Conservation (phyloP, 2,888 invertebrate species). For the Chaetoderma sp. region DNA sequence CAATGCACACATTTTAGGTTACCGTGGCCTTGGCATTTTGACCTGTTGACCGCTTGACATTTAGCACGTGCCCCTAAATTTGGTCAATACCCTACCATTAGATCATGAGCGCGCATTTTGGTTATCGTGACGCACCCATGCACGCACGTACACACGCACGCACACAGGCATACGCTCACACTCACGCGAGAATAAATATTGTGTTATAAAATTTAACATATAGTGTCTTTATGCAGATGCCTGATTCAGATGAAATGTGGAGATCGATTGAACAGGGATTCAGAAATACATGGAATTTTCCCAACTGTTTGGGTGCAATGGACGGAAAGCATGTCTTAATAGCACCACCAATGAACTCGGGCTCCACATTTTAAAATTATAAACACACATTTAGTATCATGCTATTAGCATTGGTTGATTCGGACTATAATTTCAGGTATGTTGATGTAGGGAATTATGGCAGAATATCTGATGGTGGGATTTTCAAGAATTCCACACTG, state of each 20-base stretch:
- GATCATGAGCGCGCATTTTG: no score
- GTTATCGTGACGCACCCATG: no score
- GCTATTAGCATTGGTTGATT: not conserved
- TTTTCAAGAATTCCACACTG: constrained; percentile 7
- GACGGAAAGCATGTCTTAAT: constrained; percentile 1
- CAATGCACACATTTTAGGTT: no score
- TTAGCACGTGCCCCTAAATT: no score
- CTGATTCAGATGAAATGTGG: not conserved
- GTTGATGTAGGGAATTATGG: not conserved
- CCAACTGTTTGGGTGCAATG: not conserved
- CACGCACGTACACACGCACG: no score
- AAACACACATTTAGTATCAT: not conserved
- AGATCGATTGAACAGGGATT: not conserved
- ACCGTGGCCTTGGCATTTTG: no score
- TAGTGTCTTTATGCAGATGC: no score
- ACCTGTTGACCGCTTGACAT: no score
- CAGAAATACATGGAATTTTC: not conserved
- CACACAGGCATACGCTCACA: no score
- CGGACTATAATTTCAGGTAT: not conserved
- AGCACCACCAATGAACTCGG: not conserved
- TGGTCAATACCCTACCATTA: no score
- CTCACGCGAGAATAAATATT: no score
- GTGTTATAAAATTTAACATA: no score
- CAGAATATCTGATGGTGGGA: constrained; percentile 6
- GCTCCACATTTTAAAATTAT: not conserved